Percentiles rank a stretch among this genome's conserved stretches.
Conservation (phyloP, 2,888 invertebrate genomes). For the Gortyna flavago region DNA sequence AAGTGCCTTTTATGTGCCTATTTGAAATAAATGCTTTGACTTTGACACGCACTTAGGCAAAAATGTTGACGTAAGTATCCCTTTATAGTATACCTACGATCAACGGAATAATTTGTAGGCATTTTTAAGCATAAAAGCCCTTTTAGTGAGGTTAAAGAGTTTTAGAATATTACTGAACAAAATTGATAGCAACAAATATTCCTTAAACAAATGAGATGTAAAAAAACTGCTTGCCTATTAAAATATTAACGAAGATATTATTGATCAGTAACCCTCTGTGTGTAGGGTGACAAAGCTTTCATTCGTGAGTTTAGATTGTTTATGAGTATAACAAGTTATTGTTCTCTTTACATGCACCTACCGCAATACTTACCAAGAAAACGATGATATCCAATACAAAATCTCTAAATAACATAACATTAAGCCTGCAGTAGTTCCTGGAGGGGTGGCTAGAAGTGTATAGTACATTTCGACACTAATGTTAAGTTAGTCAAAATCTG, state of each 20-base stretch:
- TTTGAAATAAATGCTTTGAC: too few species aligned
- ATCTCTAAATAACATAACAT: background rate
- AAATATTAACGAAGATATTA: background rate
- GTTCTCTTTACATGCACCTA: too few species aligned
- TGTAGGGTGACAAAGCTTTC: background rate
- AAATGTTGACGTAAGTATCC: background rate
- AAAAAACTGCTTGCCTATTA: background rate
- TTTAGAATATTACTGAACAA: background rate
- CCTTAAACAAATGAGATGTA: background rate
- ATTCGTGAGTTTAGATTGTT: background rate
- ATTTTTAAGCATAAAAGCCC: constrained; percentile 1
- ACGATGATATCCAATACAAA: background rate
- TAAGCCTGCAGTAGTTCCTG: background rate
- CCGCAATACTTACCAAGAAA: background rate
- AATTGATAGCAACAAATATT: background rate
- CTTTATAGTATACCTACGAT: background rate
- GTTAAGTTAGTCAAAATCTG: background rate
- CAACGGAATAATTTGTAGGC: background rate
- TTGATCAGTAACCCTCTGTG: background rate
- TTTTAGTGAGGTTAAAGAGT: background rate
- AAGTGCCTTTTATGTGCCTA: too few species aligned
- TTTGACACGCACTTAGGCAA: background rate
- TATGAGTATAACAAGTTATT: background rate
- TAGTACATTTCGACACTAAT: background rate
- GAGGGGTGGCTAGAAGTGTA: too few species aligned